Conservation (phyloP, 2,797 vertebrate species). For the Nasua narica region DNA sequence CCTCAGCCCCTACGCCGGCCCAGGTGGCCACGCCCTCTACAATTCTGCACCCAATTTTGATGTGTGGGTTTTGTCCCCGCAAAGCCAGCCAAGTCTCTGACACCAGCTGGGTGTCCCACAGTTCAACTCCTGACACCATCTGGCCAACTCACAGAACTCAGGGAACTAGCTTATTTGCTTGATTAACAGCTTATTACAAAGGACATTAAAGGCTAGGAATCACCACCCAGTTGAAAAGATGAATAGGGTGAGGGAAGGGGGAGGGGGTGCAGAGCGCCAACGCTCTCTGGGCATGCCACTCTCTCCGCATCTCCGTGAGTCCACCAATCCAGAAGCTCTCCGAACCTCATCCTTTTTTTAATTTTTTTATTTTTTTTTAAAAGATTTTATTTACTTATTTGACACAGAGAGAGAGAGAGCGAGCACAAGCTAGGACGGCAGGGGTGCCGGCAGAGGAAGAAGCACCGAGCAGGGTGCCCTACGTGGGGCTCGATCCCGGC, state of each 20-base stretch:
- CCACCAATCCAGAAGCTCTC: neutral
- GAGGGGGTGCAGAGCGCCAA: neutral
- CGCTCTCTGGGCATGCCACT: neutral
- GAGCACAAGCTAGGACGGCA: too few species aligned
- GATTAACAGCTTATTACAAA: neutral
- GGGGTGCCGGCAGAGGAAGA: too few species aligned
- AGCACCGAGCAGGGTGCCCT: too few species aligned
- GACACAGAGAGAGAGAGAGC: too few species aligned
- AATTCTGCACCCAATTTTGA: neutral
- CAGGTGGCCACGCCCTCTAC: neutral
- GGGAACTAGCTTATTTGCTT: neutral
- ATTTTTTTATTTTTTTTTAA: neutral
- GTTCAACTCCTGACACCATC: neutral
- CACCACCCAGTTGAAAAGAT: neutral
- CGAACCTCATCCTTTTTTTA: neutral
- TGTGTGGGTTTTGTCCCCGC: neutral
- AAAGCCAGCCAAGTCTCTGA: too few species aligned
- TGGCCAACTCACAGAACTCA: neutral
- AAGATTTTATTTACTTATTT: neutral
- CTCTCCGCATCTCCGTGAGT: neutral
- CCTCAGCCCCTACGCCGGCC: neutral
- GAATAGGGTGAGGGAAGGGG: accelerated
- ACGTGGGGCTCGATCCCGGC: too few species aligned
- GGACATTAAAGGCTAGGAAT: neutral
- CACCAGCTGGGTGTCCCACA: neutral